Evolutionary conservation across 2,113 vertebrate species (phyloP).

Genomic region (Felis catus): F.catus_Fca126_mat1.0 CM031413.1:31509501-31510000

Average conservation of each 20-base stretch:
- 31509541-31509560: not conserved
- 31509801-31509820: not conserved
- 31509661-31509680: constrained; percentile 94
- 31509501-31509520: not conserved
- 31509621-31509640: accelerated
- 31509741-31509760: constrained; percentile 95
- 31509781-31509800: constrained; percentile 96
- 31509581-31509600: not conserved
- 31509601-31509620: not conserved
- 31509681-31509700: constrained; percentile 96
- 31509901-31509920: not conserved
- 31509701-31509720: constrained; percentile 96
- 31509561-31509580: not conserved
- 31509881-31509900: not conserved
- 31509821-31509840: not conserved
- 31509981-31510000: not conserved
- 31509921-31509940: not conserved
- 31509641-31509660: constrained; percentile 38
- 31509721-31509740: constrained; percentile 95
- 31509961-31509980: not conserved
- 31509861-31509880: not conserved
- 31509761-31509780: constrained; percentile 98
- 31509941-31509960: not conserved
- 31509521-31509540: not conserved
- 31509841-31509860: not conserved